Percentiles rank a stretch among this genome's conserved stretches.
These are phyloP conservation scores for Troilus luridus DNA, from an alignment of 2,888 invertebrate species.

Conservation along the genomic window DNA sequence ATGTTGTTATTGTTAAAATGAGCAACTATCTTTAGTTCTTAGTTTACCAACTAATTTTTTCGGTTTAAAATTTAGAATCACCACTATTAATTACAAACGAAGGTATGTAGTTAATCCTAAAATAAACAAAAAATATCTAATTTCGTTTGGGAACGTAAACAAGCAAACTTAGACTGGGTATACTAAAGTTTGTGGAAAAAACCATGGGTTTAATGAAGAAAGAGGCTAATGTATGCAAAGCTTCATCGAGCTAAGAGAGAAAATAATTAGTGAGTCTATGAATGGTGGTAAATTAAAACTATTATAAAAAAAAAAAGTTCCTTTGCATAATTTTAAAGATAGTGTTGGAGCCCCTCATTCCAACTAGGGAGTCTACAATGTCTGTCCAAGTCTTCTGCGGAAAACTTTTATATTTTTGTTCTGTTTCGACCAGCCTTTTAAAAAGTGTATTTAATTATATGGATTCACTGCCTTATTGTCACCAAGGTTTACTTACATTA, in stretches of 20 bases:
- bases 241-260: neutral
- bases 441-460: neutral
- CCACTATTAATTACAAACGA: no score
- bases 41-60: neutral
- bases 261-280: neutral
- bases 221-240: constrained; percentile 14
- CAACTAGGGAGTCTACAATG: neutral
- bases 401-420: neutral
- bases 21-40: no score
- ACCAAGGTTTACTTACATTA: neutral
- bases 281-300: constrained; percentile 23
- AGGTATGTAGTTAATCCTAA: neutral
- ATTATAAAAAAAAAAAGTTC: neutral
- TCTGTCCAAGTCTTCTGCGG: neutral
- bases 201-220: neutral
- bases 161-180: neutral
- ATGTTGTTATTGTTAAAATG: no score
- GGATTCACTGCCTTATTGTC: neutral
- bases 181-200: neutral
- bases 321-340: constrained; percentile 9
- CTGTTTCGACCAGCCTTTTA: neutral
- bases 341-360: neutral
- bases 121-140: neutral
- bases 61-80: neutral
- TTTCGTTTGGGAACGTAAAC: neutral